Evolutionary conservation across 2,797 vertebrate species (phyloP).

Genomic region (Cheirogaleus major): DNA sequence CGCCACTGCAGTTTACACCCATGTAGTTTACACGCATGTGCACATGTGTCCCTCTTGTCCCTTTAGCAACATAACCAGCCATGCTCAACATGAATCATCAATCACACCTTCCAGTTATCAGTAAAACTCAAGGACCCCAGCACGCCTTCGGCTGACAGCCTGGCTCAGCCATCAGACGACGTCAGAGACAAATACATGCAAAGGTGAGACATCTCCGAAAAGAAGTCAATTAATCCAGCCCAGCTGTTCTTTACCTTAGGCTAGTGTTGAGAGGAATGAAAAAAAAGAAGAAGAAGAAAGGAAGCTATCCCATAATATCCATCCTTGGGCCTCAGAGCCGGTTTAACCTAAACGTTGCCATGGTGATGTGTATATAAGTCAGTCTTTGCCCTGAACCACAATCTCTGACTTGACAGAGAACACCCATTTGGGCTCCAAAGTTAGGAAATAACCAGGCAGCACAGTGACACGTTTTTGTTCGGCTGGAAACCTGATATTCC

Average conservation of each 20-base stretch:
- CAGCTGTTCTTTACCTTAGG: constrained; percentile 65
- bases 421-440: constrained; percentile 82
- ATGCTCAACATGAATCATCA: background rate
- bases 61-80: background rate
- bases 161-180: background rate
- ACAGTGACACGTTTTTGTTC: constrained; percentile 80
- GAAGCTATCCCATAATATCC: constrained; percentile 82
- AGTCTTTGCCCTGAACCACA: constrained; percentile 89
- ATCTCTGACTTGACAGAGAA: constrained; percentile 84
- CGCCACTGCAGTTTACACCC: background rate
- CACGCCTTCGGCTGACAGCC: background rate
- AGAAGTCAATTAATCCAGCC: background rate
- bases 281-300: background rate
- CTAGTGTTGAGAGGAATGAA: background rate
- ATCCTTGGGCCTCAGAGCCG: background rate
- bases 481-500: constrained; percentile 84
- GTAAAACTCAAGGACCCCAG: background rate
- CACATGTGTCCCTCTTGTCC: background rate
- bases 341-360: constrained; percentile 80
- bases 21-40: background rate
- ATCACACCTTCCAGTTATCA: background rate
- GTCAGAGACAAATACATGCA: background rate
- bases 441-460: constrained; percentile 82
- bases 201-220: background rate
- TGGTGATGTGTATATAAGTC: constrained; percentile 85